Evolutionary conservation across 1,140 invertebrate species (phyloP), one percentile per base, ranked within the genome.

Genomic region (Metopolophium dirhodum): DNA sequence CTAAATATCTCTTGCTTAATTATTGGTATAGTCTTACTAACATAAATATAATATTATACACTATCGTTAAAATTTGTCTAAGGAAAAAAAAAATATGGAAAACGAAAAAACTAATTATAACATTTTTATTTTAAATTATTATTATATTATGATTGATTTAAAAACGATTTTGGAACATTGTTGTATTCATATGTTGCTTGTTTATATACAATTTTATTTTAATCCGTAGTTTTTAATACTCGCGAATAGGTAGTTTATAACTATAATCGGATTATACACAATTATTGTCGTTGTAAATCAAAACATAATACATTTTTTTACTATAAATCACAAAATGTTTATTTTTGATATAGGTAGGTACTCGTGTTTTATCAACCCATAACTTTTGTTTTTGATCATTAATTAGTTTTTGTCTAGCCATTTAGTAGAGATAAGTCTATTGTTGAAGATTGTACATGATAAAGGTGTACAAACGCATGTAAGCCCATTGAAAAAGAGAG

Each of bases 391-490:
- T 77, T 57, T 89, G 2, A 57, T 1, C 9, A 57, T 89, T 90
- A 47, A 90, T 90, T 68, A 61, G 37, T 61, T 47, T 41, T 68
- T n/a, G 6, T 68, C 37, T 18, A 61, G 41, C 37, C 8, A 47
- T 68, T 90, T 20, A 47, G n/a, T 68, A 45, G 26, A 68, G 30
- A 68, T 20, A 90, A 45, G 30, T 45, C 26, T 68, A 90, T 68
- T 90, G 89, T 90, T 90, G 41, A 61, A 61, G 41, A 68, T 14
- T 18, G 54, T 45, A 90, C 89, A 90, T 45, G 37, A 68, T 90
- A 45, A 68, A 45, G 57, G 54, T 90, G 47, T 68, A 90, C 26
- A 26, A 57, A 89, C 49, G 51, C 51, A 37, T 89, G 88, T 89
- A 57, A 54, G 20, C 22, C 22, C 8, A 54, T 54, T 89, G 49